Base-by-base conservation (phyloP, 92 coral and sea anemone species). In the Porites lobata region DNA sequence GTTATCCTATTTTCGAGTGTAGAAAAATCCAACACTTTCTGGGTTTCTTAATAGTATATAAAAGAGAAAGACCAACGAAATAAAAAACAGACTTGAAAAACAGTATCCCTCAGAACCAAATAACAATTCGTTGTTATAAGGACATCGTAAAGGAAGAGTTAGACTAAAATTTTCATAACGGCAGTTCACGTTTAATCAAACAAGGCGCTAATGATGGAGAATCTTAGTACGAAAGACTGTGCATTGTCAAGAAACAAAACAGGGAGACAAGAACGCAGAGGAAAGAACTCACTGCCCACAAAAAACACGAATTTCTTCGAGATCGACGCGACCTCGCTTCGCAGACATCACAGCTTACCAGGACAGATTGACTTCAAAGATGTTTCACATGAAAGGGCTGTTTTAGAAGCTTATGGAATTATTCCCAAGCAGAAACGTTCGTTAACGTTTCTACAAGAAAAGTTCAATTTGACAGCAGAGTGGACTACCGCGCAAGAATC, bases 361-460 rank as follows among this genome's bases (percentile, higher is more conserved):
- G 52, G 1, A 26, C 75, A 70, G 20, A 70, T 12, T 5, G n/a
- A 70, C 52, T 3, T 3, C 4, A 13, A 70, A 32, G 13, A 19
- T 15, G 43, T 4, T 4, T 24, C 15, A 38, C 6, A 32, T 9
- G 17, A 70, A 70, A 43, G 2, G 19, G 9, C 17, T 70, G 75
- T 70, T 70, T 70, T 70, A 14, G 51, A 32, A 70, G 75, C 54
- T 6, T 70, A 70, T 43, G 75, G 54, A 29, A 11, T 70, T 70
- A 29, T 38, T 10, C 53, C 75, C 15, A 53, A 7, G 18, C 9
- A 70, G 17, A 19, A 8, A 43, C 3, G n/a, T 70, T 22, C 15
- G 32, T 29, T 53, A 32, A 70, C 19, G 5, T 56, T 70, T 1
- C 75, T 9, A 12, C 6, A 53, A 38, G 17, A 70, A 32, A 70